Percentiles rank a stretch among this genome's conserved stretches.
These are phyloP conservation scores for Lithobates pipiens DNA, from an alignment of 2,797 vertebrate species.

Conservation along the genomic window DNA sequence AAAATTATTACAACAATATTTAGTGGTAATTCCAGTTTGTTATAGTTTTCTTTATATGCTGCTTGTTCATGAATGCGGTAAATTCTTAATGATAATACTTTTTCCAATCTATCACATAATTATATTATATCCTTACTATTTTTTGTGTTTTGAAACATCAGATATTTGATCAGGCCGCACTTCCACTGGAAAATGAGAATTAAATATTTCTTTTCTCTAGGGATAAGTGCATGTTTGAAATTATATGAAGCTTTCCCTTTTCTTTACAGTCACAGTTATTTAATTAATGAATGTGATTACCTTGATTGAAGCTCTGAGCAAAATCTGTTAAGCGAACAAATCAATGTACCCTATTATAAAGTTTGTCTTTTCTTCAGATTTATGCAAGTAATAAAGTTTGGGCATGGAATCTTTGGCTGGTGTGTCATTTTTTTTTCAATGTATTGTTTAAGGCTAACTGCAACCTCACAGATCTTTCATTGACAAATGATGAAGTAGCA, in stretches of 20 bases:
- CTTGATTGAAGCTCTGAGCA: neutral
- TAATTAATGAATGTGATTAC: neutral
- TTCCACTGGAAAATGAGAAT: neutral
- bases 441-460: neutral
- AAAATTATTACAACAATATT: neutral
- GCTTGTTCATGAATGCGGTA: neutral
- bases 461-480: neutral
- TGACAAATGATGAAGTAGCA: neutral
- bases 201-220: neutral
- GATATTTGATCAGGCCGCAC: neutral
- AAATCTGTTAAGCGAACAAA: neutral
- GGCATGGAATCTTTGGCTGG: conserved; percentile 6
- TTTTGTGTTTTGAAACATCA: neutral
- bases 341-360: neutral
- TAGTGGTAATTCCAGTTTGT: neutral
- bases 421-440: neutral
- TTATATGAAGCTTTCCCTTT: neutral
- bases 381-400: conserved; percentile 66
- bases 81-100: neutral
- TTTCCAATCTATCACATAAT: neutral
- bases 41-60: neutral
- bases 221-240: neutral
- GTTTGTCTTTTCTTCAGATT: conserved; percentile 1
- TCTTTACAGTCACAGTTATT: neutral
- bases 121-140: neutral